Base-by-base conservation (phyloP, 2,888 invertebrate species). In the Cephus runcator region DNA sequence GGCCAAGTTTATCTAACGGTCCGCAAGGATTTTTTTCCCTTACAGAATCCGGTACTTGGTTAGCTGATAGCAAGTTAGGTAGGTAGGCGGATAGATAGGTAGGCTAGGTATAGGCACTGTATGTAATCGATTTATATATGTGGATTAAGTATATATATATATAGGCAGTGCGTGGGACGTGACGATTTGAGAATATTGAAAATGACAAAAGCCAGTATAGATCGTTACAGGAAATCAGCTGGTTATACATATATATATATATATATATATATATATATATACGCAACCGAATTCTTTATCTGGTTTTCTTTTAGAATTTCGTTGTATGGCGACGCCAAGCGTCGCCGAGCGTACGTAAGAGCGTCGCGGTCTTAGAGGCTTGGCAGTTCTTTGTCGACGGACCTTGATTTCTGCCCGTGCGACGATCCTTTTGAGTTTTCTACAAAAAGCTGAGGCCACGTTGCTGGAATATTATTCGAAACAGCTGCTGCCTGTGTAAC, bases 301-400 rank as follows among this genome's bases (percentile, higher is more conserved):
- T 56, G 56, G 23, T 23, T 56, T 56, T 15, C 15, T 15, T 23
- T 56, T 56, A 9, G 56, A 56, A 56, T 23, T 56, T 56, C 9
- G 56, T 56, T 56, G 56, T 23, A 56, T 56, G 23, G 23, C 23
- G 80, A 83, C 80, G 84, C 84, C 82, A 80, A 80, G 86, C 79
- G 80, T 79, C 80, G 77, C 75, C 78, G 30, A 56, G 75, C 40
- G 40, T 36, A 77, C 69, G 75, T 76, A 77, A 78, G 77, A 76
- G 80, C 71, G 80, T 56, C 56, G 56, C 56, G 23, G 56, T 23
- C 23, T 56, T 9, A 23, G 23, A 76, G 68, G 75, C 76, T 79
- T 76, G 83, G 76, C 78, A 79, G 69, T 33, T 79, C 83, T 86
- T 87, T 87, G 87, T 87, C 85, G 82, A 9, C 56, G 9, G 23